A percentile compares a stretch with the other conserved stretches of the same genome.
These are phyloP conservation scores for Mechanitis messenoides DNA, from an alignment of 2,888 invertebrate species.

Conservation along the genomic window DNA sequence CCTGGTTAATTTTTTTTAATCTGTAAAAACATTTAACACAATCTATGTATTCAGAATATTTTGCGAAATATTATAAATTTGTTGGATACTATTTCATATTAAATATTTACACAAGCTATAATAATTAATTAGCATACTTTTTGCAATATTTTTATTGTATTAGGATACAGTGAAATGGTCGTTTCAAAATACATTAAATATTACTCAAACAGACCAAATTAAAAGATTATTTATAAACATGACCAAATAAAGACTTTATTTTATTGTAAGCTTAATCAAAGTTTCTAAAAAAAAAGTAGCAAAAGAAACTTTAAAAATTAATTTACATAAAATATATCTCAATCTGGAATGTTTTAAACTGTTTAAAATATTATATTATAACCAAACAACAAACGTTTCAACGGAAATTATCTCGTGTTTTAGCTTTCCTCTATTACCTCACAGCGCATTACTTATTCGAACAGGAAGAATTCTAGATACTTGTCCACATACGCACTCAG, in stretches of 20 bases:
- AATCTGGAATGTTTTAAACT: no score
- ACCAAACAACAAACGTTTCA: not conserved
- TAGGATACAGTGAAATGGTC: not conserved
- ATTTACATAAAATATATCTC: no score
- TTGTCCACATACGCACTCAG: slow-evolving; percentile 17
- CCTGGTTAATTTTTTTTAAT: no score
- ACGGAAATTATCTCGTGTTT: slow-evolving; percentile 32
- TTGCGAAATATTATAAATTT: no score
- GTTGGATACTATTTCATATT: not conserved
- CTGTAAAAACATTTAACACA: no score
- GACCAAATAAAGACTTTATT: no score
- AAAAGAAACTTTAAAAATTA: no score
- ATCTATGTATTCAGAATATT: no score
- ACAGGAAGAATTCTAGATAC: slow-evolving; percentile 31
- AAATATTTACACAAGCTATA: not conserved
- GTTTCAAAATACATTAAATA: slow-evolving; percentile 1
- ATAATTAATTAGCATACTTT: not conserved
- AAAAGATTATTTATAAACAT: no score
- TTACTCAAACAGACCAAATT: not conserved
- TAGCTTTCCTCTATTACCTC: slow-evolving; percentile 33
- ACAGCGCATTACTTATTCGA: slow-evolving; percentile 33
- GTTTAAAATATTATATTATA: not conserved
- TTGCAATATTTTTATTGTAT: not conserved
- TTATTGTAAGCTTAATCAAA: no score
- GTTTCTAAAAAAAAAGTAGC: no score